These are phyloP conservation scores for Lophius americanus DNA, from an alignment of 2,797 vertebrate species.

Conservation along the genomic window DNA sequence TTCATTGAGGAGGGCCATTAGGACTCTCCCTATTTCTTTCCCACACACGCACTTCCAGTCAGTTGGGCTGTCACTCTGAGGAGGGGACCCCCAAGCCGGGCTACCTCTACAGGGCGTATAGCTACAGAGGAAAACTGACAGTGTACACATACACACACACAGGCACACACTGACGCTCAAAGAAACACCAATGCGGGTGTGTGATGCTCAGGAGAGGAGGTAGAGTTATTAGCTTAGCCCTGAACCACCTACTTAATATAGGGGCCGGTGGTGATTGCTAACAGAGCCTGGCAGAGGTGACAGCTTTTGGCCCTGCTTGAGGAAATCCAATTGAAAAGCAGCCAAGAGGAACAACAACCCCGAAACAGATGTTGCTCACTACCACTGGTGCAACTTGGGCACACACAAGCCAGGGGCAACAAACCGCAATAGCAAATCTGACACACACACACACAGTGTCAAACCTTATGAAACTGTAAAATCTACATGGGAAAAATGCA, in stretches of 20 bases:
- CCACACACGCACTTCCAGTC: constrained; percentile 54
- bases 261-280: constrained; percentile 95
- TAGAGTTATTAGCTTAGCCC: constrained; percentile 99
- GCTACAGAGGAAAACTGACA: constrained; percentile 45
- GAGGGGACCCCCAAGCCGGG: constrained; percentile 76
- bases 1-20: constrained; percentile 51
- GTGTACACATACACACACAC: constrained; percentile 48
- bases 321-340: constrained; percentile 99
- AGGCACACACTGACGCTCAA: constrained; percentile 45
- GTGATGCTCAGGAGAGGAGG: constrained; percentile 93
- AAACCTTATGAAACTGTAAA: constrained; percentile 8
- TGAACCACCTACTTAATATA: constrained; percentile 99
- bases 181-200: constrained; percentile 73
- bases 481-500: neutral
- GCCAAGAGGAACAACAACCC: constrained; percentile 98
- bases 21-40: constrained; percentile 44
- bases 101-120: constrained; percentile 53
- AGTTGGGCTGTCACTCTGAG: constrained; percentile 66
- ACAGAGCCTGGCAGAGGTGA: constrained; percentile 98
- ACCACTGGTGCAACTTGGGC: constrained; percentile 84
- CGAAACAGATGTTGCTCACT: constrained; percentile 96
- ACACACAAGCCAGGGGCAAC: constrained; percentile 76
- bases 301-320: constrained; percentile 98
- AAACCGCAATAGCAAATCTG: constrained; percentile 66
- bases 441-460: constrained; percentile 49